These are phyloP conservation scores for Cactoblastis cactorum DNA, from an alignment of 2,888 invertebrate genomes.

Conservation along the genomic window DNA sequence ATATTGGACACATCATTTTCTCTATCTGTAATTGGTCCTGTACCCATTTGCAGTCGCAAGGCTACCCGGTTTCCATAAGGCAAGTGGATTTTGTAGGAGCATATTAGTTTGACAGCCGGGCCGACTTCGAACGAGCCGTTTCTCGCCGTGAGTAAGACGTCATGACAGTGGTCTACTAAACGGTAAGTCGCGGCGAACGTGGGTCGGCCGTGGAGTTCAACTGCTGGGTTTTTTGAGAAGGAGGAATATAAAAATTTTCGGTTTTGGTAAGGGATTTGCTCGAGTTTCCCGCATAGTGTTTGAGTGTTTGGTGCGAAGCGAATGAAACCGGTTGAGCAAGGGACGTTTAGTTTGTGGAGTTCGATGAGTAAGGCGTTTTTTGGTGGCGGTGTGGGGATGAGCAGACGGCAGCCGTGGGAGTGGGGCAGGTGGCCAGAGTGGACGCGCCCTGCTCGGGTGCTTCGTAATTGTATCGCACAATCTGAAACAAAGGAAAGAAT, in stretches of 20 bases:
- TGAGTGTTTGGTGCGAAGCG: conserved; percentile 76
- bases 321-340: conserved; percentile 81
- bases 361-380: conserved; percentile 81
- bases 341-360: conserved; percentile 84
- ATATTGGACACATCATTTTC: conserved; percentile 55
- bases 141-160: conserved; percentile 81
- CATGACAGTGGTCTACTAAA: conserved; percentile 85
- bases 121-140: conserved; percentile 84
- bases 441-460: conserved; percentile 61
- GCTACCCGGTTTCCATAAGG: conserved; percentile 85
- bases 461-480: conserved; percentile 77
- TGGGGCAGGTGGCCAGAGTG: conserved; percentile 76
- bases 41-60: conserved; percentile 80
- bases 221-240: conserved; percentile 66
- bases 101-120: conserved; percentile 79
- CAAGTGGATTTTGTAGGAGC: conserved; percentile 84
- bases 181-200: conserved; percentile 83
- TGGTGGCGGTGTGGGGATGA: conserved; percentile 65
- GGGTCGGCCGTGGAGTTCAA: conserved; percentile 81
- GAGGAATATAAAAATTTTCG: conserved; percentile 79
- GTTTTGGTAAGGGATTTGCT: conserved; percentile 80
- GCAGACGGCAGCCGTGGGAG: conserved; percentile 74
- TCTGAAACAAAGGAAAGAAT: conserved; percentile 70
- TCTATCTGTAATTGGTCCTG: conserved; percentile 52
- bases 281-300: conserved; percentile 83